Percentiles rank a stretch among this genome's conserved stretches.
These are phyloP conservation scores for Todiramphus chloris DNA, from an alignment of 2,113 vertebrate species.

Conservation along the genomic window DNA sequence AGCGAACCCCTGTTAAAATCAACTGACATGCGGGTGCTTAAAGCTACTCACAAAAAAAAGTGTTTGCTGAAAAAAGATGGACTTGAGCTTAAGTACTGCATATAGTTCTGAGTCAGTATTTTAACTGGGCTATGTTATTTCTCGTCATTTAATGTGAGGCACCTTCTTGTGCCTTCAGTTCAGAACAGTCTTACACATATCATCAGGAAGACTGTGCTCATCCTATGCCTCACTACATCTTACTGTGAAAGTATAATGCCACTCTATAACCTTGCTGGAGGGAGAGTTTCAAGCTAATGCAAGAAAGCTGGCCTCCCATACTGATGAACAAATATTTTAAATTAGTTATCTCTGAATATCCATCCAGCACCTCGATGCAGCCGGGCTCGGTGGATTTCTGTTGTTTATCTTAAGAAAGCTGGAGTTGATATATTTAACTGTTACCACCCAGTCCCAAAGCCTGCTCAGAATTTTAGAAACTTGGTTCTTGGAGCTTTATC, in stretches of 20 bases:
- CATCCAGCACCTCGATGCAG: neutral
- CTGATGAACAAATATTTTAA: neutral
- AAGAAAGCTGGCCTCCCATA: constrained; percentile 10
- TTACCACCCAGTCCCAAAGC: neutral
- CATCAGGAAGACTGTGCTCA: neutral
- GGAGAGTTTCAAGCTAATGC: neutral
- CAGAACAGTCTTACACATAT: neutral
- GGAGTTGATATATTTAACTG: neutral
- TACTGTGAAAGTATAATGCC: constrained; percentile 2
- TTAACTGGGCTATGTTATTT: neutral
- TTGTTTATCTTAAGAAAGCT: neutral
- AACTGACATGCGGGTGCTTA: neutral
- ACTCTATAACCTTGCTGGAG: constrained; percentile 35
- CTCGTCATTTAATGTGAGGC: neutral
- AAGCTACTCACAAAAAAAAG: neutral
- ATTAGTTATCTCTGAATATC: neutral
- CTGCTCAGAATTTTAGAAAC: neutral
- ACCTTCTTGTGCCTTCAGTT: neutral
- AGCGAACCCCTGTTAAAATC: neutral
- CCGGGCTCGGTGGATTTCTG: neutral
- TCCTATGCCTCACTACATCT: constrained; percentile 13
- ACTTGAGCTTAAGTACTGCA: neutral
- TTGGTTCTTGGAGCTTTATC: neutral
- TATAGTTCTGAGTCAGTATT: neutral
- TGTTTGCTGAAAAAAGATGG: neutral